Base-by-base conservation (phyloP, 2,113 vertebrate species). In the Myotis lucifugus region DNA sequence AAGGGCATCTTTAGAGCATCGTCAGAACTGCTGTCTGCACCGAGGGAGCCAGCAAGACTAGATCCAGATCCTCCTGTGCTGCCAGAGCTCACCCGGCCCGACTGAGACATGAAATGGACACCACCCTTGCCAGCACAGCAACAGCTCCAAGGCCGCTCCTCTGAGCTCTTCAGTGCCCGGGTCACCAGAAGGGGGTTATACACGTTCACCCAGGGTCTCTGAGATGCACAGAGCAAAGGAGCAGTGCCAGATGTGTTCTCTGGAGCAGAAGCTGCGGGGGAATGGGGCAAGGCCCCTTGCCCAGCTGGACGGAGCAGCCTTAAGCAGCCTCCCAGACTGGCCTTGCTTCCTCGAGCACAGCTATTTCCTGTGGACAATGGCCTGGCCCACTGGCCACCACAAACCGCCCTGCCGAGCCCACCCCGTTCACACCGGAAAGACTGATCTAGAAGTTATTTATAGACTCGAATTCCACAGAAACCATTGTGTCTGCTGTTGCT, bases 401-500 rank as follows among this genome's bases (percentile, higher is more conserved):
- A 81, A 40, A 95, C 92, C 94, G 52, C 56, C 50, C 73, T 37
- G 82, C 27, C 17, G 19, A 96, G 96, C 93, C 96, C 91, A 97
- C 96, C 67, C 83, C 46, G 5, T 96, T 97, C 97, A 94, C 96
- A 95, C 95, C 77, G 14, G 95, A 97, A 89, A 46, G 83, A 88
- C 93, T 95, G 96, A 98, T 97, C 97, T 95, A 13, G 74, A 96
- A 95, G 79, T 95, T 98, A 98, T 98, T 98, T 98, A 98, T 98
- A 98, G 98, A 97, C 85, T 95, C 6, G 0, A 97, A 97, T 93
- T 96, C 95, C 1, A 90, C 97, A 91, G 97, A 96, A 97, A 89
- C 97, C 96, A 92, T 86, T 94, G 97, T 97, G 98, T 94, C 97
- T 98, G 93, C 85, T 27, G 97, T 98, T 98, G 97, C 98, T 94